phyloP scores from a whole-genome alignment of 37 sponge, comb jelly and placozoan species.

The Beroe ovata region DNA sequence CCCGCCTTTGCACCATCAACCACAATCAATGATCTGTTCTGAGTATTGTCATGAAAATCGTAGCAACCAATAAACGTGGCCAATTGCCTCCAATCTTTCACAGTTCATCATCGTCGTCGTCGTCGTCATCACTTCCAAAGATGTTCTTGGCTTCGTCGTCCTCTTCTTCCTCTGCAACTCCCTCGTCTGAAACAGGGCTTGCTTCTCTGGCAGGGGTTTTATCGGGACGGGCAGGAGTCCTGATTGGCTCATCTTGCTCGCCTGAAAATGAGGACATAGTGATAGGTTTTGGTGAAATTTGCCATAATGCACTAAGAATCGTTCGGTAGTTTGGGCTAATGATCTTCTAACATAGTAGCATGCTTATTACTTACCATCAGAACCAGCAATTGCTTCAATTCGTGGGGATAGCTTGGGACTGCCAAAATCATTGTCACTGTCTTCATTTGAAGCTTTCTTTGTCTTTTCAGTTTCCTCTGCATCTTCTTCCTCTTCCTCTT shows the following conservation, averaged over 20 bases:
- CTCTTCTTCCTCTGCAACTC: slow-evolving; percentile 2
- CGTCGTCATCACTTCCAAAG: slow-evolving; percentile 67
- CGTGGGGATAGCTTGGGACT: slow-evolving; percentile 31
- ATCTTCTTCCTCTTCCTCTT: slow-evolving; percentile 73
- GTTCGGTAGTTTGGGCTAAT: too few species aligned
- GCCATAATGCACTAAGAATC: too few species aligned
- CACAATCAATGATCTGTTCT: too few species aligned
- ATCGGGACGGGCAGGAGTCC: not conserved
- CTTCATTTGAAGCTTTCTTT: slow-evolving; percentile 67
- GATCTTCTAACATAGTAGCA: too few species aligned
- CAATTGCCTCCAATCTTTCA: too few species aligned
- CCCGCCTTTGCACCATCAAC: too few species aligned
- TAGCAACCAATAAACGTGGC: too few species aligned
- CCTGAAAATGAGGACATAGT: too few species aligned
- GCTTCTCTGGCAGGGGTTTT: not conserved
- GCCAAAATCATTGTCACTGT: slow-evolving; percentile 65
- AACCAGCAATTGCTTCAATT: not conserved
- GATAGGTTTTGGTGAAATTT: too few species aligned
- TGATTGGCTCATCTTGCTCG: not conserved
- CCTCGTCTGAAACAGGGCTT: not conserved
- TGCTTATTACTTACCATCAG: not conserved
- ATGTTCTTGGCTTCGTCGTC: slow-evolving; percentile 69
- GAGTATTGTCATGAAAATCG: too few species aligned
- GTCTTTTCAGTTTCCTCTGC: slow-evolving; percentile 1
- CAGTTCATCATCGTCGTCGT: slow-evolving; percentile 35